Evolutionary conservation across 2,113 vertebrate genomes (phyloP).

Genomic region (Neolamprologus brichardi): DNA sequence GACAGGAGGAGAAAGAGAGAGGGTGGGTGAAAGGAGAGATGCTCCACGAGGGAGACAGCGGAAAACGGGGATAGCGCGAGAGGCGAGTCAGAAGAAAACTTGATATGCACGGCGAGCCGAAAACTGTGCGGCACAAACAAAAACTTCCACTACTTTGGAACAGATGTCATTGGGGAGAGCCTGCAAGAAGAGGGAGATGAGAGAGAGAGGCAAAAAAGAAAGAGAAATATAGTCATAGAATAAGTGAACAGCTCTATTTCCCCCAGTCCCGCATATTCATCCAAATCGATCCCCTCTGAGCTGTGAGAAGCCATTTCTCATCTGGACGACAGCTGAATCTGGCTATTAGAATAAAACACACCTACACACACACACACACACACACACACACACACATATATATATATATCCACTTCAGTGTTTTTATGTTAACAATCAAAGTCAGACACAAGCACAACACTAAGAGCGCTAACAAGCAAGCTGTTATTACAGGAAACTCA

Average conservation of each 20-base stretch:
- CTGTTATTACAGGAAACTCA: constrained; percentile 21
- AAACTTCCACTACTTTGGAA: background rate
- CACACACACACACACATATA: background rate
- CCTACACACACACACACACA: background rate
- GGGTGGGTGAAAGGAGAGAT: background rate
- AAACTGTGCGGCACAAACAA: background rate
- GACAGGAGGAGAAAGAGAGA: background rate
- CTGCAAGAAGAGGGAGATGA: background rate
- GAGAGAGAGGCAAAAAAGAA: background rate
- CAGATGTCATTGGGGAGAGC: background rate
- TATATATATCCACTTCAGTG: background rate
- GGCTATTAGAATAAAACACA: constrained; percentile 16
- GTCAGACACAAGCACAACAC: background rate
- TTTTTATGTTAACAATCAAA: background rate
- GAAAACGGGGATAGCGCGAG: background rate
- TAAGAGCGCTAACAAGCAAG: constrained; percentile 8
- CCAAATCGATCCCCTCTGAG: constrained; percentile 54
- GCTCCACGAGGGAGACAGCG: background rate
- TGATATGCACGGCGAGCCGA: background rate
- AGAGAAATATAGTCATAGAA: constrained; percentile 5
- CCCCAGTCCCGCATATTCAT: constrained; percentile 34
- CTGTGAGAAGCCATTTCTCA: constrained; percentile 49
- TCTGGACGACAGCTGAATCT: constrained; percentile 34
- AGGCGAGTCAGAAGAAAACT: background rate
- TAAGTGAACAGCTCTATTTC: constrained; percentile 34